Percentiles rank a stretch among this genome's conserved stretches.
These are phyloP conservation scores for Eupithecia centaureata DNA, from an alignment of 2,888 invertebrate genomes.

Conservation along the genomic window DNA sequence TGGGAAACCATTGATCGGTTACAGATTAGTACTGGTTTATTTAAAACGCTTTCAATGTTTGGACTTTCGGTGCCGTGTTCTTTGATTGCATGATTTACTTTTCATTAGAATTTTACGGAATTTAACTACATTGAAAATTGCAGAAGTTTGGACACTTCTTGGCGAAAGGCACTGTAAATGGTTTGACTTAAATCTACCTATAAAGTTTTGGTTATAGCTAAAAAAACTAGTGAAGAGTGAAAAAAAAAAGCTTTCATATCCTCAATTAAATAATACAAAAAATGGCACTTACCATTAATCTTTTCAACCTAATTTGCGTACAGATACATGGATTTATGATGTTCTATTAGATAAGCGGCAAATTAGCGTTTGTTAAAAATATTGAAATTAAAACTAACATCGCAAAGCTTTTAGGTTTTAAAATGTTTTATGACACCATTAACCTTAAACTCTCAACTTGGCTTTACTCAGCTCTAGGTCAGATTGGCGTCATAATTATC, in stretches of 20 bases:
- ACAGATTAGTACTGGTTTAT: constrained; percentile 47
- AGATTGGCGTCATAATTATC: constrained; percentile 24
- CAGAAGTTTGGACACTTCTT: neutral
- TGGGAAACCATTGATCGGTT: constrained; percentile 60
- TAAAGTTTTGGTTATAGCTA: neutral
- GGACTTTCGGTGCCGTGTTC: constrained; percentile 25
- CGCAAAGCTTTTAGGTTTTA: constrained; percentile 10
- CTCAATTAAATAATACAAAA: neutral
- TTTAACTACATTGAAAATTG: neutral
- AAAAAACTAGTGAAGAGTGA: neutral
- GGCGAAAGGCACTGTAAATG: neutral
- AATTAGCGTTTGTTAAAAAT: constrained; percentile 4
- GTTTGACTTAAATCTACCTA: neutral
- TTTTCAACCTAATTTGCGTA: constrained; percentile 1
- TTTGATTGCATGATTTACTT: constrained; percentile 21
- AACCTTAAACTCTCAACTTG: constrained; percentile 24
- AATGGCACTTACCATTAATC: neutral
- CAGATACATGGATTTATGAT: neutral
- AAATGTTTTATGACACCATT: constrained; percentile 22
- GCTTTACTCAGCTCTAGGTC: constrained; percentile 12
- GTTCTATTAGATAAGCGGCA: neutral
- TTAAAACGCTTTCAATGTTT: constrained; percentile 40
- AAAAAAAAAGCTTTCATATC: neutral
- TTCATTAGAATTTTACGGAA: constrained; percentile 8
- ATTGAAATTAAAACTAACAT: constrained; percentile 19